Evolutionary conservation across 2,113 vertebrate species (phyloP).

Genomic region (Oreochromis niloticus): DNA sequence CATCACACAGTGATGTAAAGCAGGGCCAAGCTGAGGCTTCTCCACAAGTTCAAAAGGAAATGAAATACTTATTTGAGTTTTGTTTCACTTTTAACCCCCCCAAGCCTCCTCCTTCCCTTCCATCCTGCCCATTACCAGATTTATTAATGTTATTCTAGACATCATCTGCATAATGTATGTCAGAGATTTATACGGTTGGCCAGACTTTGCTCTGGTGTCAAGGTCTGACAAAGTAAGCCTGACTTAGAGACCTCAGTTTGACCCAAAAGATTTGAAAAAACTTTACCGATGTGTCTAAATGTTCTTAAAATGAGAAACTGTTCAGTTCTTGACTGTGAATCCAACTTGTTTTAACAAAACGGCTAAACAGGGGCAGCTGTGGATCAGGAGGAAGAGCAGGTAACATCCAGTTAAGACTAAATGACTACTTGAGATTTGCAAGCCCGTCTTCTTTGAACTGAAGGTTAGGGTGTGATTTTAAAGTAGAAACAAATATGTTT

Average conservation of each 20-base stretch:
- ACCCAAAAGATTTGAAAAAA: conserved; percentile 27
- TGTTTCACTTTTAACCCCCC: not conserved
- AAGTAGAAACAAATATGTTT: not conserved
- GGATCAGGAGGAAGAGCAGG: not conserved
- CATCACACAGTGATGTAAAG: conserved; percentile 73
- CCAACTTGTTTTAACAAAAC: not conserved
- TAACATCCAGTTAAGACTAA: not conserved
- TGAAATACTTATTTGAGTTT: conserved; percentile 73
- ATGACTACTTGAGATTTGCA: not conserved
- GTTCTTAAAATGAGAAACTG: conserved; percentile 22
- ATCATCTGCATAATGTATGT: conserved; percentile 47
- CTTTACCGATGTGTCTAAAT: conserved; percentile 4
- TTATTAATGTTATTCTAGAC: conserved; percentile 69
- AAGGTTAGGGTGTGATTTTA: not conserved
- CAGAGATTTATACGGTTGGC: conserved; percentile 40
- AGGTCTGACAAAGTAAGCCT: conserved; percentile 26
- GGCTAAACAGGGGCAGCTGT: not conserved
- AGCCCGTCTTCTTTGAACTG: not conserved
- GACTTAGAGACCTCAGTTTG: conserved; percentile 25
- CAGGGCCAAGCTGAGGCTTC: conserved; percentile 46
- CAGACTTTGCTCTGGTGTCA: conserved; percentile 35
- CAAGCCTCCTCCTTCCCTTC: not conserved
- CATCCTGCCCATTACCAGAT: conserved; percentile 53
- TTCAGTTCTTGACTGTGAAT: not conserved
- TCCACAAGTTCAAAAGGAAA: conserved; percentile 75